Conservation (phyloP, 2,888 invertebrate species). For the Trypoxylon attenuatum region DNA sequence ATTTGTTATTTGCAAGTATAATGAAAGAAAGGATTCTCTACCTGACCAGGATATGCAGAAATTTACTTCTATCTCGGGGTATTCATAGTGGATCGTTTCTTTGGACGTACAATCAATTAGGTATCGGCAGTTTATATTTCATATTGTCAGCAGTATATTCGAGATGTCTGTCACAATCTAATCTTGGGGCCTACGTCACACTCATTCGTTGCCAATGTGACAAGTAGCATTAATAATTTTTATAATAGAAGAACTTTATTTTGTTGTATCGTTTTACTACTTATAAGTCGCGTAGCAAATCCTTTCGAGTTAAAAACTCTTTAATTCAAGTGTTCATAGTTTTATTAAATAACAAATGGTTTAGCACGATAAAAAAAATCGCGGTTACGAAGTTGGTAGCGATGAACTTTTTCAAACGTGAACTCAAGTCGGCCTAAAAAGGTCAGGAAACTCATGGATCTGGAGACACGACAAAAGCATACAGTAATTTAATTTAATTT, state of each 20-base stretch:
- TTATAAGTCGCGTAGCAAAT: neutral
- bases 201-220: constrained; percentile 20
- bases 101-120: neutral
- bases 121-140: neutral
- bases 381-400: constrained; percentile 13
- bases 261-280: neutral
- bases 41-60: too few relatives aligned
- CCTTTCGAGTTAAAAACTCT: neutral
- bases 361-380: neutral
- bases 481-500: neutral
- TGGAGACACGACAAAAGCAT: neutral
- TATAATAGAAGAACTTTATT: neutral
- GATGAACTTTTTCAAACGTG: constrained; percentile 23
- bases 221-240: neutral
- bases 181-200: constrained; percentile 48
- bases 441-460: neutral
- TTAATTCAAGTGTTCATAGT: neutral
- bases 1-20: too few relatives aligned
- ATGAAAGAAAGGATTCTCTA: too few relatives aligned
- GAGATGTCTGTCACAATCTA: constrained; percentile 43
- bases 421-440: neutral
- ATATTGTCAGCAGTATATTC: constrained; percentile 18
- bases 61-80: too few relatives aligned
- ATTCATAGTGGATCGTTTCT: too few relatives aligned
- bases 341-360: too few relatives aligned